A percentile compares a stretch with the other conserved stretches of the same genome.
phyloP scores from a whole-genome alignment of 2,888 invertebrate species.

The Lepidochitona cinerea region DNA sequence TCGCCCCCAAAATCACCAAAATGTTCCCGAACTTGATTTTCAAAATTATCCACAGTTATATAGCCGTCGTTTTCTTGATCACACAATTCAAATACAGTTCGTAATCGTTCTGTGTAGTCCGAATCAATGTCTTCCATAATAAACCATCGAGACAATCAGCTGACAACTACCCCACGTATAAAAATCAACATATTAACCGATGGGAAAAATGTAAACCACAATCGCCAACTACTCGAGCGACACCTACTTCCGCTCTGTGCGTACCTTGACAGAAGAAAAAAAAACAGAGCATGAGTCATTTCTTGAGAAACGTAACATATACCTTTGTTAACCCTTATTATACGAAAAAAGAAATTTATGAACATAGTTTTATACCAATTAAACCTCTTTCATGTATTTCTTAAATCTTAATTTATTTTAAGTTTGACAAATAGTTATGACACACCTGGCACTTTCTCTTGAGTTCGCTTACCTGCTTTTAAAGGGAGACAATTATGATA shows the following conservation, averaged over 20 bases:
- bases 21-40: constrained; percentile 61
- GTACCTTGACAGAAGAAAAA: no score
- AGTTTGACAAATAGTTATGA: no score
- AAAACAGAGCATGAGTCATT: no score
- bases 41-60: constrained; percentile 63
- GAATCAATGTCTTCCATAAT: constrained; percentile 37
- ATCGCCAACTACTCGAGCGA: not conserved
- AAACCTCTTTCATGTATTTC: no score
- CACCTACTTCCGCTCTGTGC: not conserved
- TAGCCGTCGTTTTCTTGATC: constrained; percentile 63
- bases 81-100: constrained; percentile 64
- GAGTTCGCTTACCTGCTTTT: no score
- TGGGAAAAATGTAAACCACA: not conserved
- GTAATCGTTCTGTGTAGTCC: constrained; percentile 51
- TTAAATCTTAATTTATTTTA: no score
- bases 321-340: no score
- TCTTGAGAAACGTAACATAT: no score
- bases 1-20: constrained; percentile 58
- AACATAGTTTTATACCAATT: no score
- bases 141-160: not conserved
- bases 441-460: no score
- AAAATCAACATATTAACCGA: not conserved
- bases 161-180: not conserved
- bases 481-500: no score
- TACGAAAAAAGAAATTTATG: no score